Percentiles rank a stretch among this genome's conserved stretches.
phyloP scores from a whole-genome alignment of 64 coral and sea anemone species.

The Porites lutea region DNA sequence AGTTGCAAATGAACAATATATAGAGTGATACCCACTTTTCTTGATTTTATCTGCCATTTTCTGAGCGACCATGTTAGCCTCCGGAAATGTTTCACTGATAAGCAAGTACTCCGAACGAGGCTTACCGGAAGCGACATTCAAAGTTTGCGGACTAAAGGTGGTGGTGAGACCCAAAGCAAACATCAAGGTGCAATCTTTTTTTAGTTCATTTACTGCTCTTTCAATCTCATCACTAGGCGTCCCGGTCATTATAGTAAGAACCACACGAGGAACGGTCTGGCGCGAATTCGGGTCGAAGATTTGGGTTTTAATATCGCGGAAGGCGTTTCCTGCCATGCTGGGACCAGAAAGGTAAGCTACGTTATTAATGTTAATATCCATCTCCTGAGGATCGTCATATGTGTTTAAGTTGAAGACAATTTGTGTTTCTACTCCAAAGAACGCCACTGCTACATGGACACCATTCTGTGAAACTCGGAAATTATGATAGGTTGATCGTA shows the following conservation, averaged over 20 bases:
- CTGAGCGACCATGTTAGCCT: conserved; percentile 33
- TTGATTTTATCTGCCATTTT: conserved; percentile 68
- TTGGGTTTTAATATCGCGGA: conserved; percentile 57
- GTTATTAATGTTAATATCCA: conserved; percentile 59
- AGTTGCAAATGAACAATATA: too few species aligned
- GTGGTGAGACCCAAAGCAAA: conserved; percentile 69
- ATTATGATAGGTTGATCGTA: conserved; percentile 56
- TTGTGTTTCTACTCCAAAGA: conserved; percentile 47
- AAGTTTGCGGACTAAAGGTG: conserved; percentile 35
- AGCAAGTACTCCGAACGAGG: conserved; percentile 57
- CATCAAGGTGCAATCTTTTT: conserved; percentile 65
- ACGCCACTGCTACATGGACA: conserved; percentile 62
- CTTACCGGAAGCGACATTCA: conserved; percentile 9
- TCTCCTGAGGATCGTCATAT: conserved; percentile 59
- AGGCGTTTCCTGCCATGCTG: conserved; percentile 64
- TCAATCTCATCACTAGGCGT: conserved; percentile 62
- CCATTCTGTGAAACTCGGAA: conserved; percentile 55
- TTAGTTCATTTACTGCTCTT: conserved; percentile 33
- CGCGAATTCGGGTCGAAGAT: conserved; percentile 59
- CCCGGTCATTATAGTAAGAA: conserved; percentile 73
- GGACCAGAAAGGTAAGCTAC: conserved; percentile 58
- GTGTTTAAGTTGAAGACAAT: conserved; percentile 72
- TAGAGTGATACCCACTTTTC: conserved; percentile 56
- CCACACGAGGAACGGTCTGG: conserved; percentile 47
- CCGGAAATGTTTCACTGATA: conserved; percentile 37